phyloP scores from a whole-genome alignment of 2,888 invertebrate genomes.

The Asteroscopus sphinx region DNA sequence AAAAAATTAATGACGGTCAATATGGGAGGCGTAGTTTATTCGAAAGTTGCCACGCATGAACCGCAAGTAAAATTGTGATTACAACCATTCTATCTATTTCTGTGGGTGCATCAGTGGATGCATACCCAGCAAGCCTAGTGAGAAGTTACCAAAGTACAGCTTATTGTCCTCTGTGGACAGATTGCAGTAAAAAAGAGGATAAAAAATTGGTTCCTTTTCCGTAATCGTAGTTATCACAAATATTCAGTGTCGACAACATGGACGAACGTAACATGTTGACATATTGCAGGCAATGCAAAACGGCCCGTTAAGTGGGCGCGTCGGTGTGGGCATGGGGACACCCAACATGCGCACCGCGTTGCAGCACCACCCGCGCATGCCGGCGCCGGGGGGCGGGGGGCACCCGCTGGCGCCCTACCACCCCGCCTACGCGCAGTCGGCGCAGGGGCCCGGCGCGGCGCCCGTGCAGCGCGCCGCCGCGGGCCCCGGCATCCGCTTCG shows the following conservation, averaged over 20 bases:
- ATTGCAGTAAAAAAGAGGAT: too few relatives aligned
- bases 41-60: too few relatives aligned
- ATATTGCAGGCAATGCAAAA: conserved; percentile 92
- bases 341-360: conserved; percentile 57
- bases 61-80: too few relatives aligned
- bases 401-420: conserved; percentile 90
- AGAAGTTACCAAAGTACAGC: too few relatives aligned
- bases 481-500: conserved; percentile 81
- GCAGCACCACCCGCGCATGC: conserved; percentile 71
- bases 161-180: too few relatives aligned
- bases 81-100: too few relatives aligned
- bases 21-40: too few relatives aligned
- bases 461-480: conserved; percentile 83
- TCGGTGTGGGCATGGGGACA: conserved; percentile 80
- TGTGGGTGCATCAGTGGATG: too few relatives aligned
- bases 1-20: too few relatives aligned
- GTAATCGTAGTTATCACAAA: background rate
- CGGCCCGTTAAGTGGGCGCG: conserved; percentile 92
- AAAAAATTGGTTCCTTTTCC: too few relatives aligned
- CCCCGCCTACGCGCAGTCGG: conserved; percentile 89
- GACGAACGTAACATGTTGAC: conserved; percentile 16
- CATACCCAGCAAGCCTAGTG: too few relatives aligned
- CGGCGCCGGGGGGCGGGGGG: conserved; percentile 86
- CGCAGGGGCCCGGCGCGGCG: conserved; percentile 78
- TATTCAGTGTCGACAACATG: background rate